Percentiles rank a stretch among this genome's conserved stretches.
These are phyloP conservation scores for Polylopha cassiicola DNA, from an alignment of 2,888 invertebrate genomes.

Conservation along the genomic window DNA sequence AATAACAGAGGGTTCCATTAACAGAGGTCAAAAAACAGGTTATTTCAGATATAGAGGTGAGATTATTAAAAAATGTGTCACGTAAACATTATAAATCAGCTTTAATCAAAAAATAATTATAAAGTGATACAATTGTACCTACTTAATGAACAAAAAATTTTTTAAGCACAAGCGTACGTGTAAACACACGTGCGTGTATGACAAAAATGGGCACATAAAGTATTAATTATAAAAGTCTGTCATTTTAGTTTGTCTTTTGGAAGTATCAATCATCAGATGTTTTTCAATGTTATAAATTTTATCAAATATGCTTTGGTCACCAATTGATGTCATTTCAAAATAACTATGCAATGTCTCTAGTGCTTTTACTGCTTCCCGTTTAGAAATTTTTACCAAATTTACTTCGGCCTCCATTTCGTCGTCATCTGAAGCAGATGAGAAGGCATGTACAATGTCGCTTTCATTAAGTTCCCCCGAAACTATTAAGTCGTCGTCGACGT, in stretches of 20 bases:
- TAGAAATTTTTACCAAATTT: constrained; percentile 23
- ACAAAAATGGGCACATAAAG: constrained; percentile 18
- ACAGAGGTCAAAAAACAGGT: too few relatives aligned
- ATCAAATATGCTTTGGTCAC: constrained; percentile 26
- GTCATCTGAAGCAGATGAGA: constrained; percentile 17
- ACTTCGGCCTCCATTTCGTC: constrained; percentile 21
- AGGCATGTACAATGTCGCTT: constrained; percentile 2
- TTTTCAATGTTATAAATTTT: constrained; percentile 24
- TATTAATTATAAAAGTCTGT: constrained; percentile 23
- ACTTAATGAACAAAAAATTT: too few relatives aligned
- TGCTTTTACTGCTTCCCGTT: constrained; percentile 27
- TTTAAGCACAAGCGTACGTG: too few relatives aligned
- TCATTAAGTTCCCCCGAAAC: not conserved
- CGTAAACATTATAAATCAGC: too few relatives aligned
- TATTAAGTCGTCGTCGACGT: constrained; percentile 15
- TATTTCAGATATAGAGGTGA: too few relatives aligned
- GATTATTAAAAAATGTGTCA: too few relatives aligned
- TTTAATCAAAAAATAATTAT: too few relatives aligned
- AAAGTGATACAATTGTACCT: too few relatives aligned
- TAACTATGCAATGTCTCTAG: constrained; percentile 27
- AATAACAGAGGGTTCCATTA: constrained; percentile 21
- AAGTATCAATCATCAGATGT: constrained; percentile 24
- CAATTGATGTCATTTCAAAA: constrained; percentile 25
- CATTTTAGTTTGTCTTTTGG: constrained; percentile 24
- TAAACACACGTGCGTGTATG: too few relatives aligned